Evolutionary conservation across 1,140 invertebrate species (phyloP).

Genomic region (Eriosoma lanigerum): DNA sequence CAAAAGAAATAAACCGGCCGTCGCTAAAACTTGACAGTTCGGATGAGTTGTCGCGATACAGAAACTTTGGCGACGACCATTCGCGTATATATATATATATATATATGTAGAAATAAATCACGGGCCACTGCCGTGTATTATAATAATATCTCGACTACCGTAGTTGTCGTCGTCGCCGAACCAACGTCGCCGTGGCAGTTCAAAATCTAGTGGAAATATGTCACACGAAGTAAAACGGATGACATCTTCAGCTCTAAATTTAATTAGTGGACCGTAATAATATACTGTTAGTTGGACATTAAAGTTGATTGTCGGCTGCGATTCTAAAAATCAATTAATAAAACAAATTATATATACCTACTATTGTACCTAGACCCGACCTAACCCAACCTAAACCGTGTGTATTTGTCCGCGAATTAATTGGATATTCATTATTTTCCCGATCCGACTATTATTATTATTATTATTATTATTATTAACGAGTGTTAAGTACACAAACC

Average conservation of each 20-base stretch:
- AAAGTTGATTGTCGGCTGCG: conserved; percentile 1
- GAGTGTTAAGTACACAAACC: no score
- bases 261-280: conserved; percentile 7
- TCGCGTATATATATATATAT: not conserved
- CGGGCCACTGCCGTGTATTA: conserved; percentile 8
- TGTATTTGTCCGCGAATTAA: no score
- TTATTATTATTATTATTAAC: no score
- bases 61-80: conserved; percentile 14
- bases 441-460: no score
- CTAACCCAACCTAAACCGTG: no score
- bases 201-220: conserved; percentile 28
- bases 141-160: not conserved
- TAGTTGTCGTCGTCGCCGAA: not conserved
- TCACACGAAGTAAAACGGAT: conserved; percentile 32
- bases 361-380: no score
- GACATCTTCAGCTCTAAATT: conserved; percentile 41
- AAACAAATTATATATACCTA: no score
- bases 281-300: not conserved
- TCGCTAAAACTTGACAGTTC: conserved; percentile 41
- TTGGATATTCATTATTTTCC: no score
- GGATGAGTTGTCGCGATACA: not conserved
- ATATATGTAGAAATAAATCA: conserved; percentile 43
- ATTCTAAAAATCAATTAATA: no score
- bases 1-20: conserved; percentile 36
- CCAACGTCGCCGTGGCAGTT: not conserved